These are phyloP conservation scores for Punctoribates punctum DNA, from an alignment of 2,888 invertebrate species.

Conservation along the genomic window DNA sequence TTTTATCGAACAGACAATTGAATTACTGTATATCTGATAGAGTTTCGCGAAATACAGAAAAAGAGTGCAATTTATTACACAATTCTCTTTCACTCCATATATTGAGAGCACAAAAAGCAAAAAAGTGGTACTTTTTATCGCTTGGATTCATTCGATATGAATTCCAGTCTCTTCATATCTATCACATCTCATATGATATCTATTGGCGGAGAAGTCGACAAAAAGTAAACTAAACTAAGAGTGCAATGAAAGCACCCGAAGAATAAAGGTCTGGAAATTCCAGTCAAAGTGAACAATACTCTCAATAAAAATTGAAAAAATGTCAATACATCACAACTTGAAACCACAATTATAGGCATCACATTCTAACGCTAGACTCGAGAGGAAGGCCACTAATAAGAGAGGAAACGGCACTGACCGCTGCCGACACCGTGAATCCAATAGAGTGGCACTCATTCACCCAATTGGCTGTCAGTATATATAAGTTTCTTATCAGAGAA, in stretches of 20 bases:
- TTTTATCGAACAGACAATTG: constrained; percentile 13
- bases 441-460: background rate
- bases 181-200: constrained; percentile 22
- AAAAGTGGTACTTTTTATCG: constrained; percentile 22
- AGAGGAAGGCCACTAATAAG: background rate
- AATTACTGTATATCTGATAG: constrained; percentile 2
- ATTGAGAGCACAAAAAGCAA: background rate
- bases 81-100: constrained; percentile 15
- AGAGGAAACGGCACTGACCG: background rate
- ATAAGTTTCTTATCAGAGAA: background rate
- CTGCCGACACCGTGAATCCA: background rate
- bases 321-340: constrained; percentile 27
- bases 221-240: background rate
- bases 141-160: constrained; percentile 27
- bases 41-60: background rate
- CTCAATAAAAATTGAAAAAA: background rate
- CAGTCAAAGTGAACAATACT: background rate
- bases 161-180: constrained; percentile 19
- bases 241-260: background rate
- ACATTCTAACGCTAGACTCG: background rate
- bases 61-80: constrained; percentile 26
- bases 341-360: constrained; percentile 21
- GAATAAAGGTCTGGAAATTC: background rate
- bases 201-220: background rate
- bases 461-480: background rate